Conservation (phyloP, 2,797 vertebrate species). For the Cirrhinus mrigala region DNA sequence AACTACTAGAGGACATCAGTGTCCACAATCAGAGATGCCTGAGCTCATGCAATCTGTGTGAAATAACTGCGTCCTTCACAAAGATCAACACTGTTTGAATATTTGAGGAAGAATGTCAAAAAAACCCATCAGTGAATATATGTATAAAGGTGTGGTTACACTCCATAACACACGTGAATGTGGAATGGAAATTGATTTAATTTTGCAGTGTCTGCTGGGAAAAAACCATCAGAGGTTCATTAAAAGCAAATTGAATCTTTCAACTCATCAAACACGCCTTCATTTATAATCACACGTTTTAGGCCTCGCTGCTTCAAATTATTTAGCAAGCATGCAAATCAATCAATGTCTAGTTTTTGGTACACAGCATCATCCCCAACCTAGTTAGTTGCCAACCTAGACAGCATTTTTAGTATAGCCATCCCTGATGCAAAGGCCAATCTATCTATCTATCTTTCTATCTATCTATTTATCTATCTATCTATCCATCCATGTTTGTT, state of each 20-base stretch:
- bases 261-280: neutral
- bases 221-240: constrained; percentile 5
- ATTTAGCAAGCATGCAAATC: neutral
- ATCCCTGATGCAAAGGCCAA: neutral
- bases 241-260: constrained; percentile 4
- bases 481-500: too few species aligned
- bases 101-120: neutral
- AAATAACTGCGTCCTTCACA: neutral
- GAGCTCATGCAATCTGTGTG: neutral
- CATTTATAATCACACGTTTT: constrained; percentile 14
- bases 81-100: neutral
- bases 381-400: neutral
- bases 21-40: constrained; percentile 23
- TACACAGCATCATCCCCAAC: neutral
- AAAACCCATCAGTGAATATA: neutral
- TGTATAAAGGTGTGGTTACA: neutral
- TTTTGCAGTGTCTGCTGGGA: neutral
- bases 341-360: neutral
- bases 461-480: too few species aligned
- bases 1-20: neutral
- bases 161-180: neutral
- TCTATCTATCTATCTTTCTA: neutral
- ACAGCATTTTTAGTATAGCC: neutral
- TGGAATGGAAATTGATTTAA: neutral
- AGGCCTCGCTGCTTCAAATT: neutral